These are phyloP conservation scores for Athetis lepigone DNA, from an alignment of 2,888 invertebrate species.

Conservation along the genomic window DNA sequence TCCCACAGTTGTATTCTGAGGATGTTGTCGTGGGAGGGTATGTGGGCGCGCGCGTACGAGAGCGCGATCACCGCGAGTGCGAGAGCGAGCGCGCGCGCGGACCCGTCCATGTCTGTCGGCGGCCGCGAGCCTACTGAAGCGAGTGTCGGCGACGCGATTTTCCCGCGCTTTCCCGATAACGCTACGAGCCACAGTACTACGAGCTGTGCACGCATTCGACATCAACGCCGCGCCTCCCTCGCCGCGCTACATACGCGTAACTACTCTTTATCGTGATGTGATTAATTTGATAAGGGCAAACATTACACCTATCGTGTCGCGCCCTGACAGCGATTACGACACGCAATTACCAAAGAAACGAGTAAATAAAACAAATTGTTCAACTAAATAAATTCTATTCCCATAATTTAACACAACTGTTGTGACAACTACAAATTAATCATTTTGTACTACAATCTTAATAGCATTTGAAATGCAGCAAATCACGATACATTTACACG, in stretches of 20 bases:
- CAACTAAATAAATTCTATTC: conserved; percentile 82
- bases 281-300: conserved; percentile 78
- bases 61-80: conserved; percentile 81
- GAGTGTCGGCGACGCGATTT: conserved; percentile 73
- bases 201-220: conserved; percentile 73
- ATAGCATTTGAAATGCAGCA: conserved; percentile 67
- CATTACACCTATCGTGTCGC: conserved; percentile 64
- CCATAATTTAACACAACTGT: conserved; percentile 76
- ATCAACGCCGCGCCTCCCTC: conserved; percentile 73
- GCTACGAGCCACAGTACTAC: conserved; percentile 70
- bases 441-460: conserved; percentile 79
- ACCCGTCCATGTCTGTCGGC: conserved; percentile 84
- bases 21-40: conserved; percentile 86
- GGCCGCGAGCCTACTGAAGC: conserved; percentile 86
- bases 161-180: conserved; percentile 90
- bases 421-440: conserved; percentile 76
- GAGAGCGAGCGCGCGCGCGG: conserved; percentile 77
- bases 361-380: conserved; percentile 76
- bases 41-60: conserved; percentile 83
- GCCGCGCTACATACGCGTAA: conserved; percentile 49
- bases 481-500: conserved; percentile 57
- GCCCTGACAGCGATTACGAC: conserved; percentile 60
- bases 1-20: conserved; percentile 88
- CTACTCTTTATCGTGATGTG: conserved; percentile 76
- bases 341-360: conserved; percentile 61